Conservation (phyloP, 2,888 invertebrate genomes). For the Beris morrisii region DNA sequence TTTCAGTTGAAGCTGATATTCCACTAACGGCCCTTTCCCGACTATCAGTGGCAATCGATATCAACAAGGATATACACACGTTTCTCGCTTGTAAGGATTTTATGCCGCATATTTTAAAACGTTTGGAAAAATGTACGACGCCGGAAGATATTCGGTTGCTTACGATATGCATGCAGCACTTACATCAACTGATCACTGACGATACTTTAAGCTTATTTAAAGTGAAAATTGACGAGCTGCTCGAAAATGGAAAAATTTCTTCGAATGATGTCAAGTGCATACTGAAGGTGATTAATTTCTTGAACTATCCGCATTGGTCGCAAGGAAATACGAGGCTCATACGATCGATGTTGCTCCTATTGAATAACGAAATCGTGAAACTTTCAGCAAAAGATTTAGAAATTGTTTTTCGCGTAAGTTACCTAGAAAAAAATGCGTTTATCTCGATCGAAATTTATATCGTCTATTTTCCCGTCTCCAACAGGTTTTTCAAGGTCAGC, state of each 20-base stretch:
- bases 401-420: constrained; percentile 51
- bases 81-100: constrained; percentile 53
- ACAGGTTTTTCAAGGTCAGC: constrained; percentile 57
- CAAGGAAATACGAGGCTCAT: constrained; percentile 50
- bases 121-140: constrained; percentile 49
- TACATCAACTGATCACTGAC: constrained; percentile 52
- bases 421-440: no score
- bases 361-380: constrained; percentile 51
- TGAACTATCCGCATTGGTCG: constrained; percentile 59
- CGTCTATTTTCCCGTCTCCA: no score
- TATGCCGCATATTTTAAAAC: constrained; percentile 51
- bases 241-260: constrained; percentile 48
- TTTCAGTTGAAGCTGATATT: constrained; percentile 44
- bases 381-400: constrained; percentile 55
- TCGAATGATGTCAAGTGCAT: constrained; percentile 44
- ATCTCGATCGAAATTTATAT: no score
- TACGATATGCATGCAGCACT: constrained; percentile 57
- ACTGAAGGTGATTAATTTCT: constrained; percentile 52
- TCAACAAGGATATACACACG: constrained; percentile 52
- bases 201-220: constrained; percentile 54
- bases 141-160: constrained; percentile 56
- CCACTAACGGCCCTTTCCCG: constrained; percentile 54
- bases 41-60: constrained; percentile 55
- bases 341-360: constrained; percentile 51
- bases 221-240: constrained; percentile 48